Evolutionary conservation across 2,113 vertebrate genomes (phyloP).

Genomic region (Potamarius usumacintae): DNA sequence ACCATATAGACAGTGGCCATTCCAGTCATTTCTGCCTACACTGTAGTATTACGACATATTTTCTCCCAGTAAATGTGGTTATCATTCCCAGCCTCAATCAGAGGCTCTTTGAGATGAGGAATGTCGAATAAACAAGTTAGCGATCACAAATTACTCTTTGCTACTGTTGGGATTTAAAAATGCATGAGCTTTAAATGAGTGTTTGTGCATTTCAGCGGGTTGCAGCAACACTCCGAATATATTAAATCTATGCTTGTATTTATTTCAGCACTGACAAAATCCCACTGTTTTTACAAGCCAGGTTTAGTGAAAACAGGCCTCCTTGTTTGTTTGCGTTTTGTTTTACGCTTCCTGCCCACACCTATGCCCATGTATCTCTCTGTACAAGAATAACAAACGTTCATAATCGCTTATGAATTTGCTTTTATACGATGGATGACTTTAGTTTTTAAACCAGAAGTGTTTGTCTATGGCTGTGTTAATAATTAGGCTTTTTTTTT

Average conservation of each 20-base stretch:
- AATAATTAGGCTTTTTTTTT: not conserved
- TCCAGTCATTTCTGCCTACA: not conserved
- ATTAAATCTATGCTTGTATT: not conserved
- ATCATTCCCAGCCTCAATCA: not conserved
- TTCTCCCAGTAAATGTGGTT: not conserved
- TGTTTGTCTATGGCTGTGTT: not conserved
- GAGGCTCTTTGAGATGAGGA: not conserved
- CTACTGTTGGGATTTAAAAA: not conserved
- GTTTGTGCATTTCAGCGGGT: not conserved
- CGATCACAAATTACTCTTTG: not conserved
- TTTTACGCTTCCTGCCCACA: slow-evolving; percentile 2
- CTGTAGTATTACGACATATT: not conserved
- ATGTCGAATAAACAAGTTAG: not conserved
- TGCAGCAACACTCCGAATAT: not conserved
- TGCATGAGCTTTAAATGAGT: not conserved
- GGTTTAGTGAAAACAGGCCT: not conserved
- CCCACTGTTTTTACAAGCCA: not conserved
- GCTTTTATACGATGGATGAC: not conserved
- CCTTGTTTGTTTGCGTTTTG: not conserved
- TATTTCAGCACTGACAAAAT: not conserved
- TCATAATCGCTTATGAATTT: not conserved
- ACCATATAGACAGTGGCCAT: not conserved
- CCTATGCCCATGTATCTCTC: not conserved
- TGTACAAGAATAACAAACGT: not conserved
- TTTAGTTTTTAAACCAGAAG: not conserved